A percentile compares a stretch with the other conserved stretches of the same genome.
Conservation (phyloP, 2,113 vertebrate genomes). For the Dendrocopos noguchii region DNA sequence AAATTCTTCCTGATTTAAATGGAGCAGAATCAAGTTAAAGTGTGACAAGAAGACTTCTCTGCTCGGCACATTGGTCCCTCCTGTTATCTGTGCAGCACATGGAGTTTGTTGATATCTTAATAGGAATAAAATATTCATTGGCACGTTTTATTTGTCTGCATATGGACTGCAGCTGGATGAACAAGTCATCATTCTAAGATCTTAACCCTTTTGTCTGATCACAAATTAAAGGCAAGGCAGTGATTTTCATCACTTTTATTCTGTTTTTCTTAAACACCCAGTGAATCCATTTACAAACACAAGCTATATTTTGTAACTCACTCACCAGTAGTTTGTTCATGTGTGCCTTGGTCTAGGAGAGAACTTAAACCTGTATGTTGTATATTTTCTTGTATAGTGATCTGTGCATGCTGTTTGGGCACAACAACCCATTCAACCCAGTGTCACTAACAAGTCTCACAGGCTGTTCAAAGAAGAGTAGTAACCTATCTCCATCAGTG, state of each 20-base stretch:
- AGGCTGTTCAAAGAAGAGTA: not conserved
- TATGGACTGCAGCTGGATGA: conserved; percentile 56
- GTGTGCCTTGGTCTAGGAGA: not conserved
- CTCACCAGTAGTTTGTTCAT: not conserved
- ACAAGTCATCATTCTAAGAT: not conserved
- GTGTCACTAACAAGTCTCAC: not conserved
- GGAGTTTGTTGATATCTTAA: conserved; percentile 40
- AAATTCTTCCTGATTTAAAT: conserved; percentile 9
- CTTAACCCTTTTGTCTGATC: conserved; percentile 33
- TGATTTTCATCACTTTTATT: conserved; percentile 45
- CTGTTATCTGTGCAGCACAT: conserved; percentile 32
- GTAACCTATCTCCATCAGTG: not conserved
- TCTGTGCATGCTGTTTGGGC: not conserved
- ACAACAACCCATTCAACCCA: not conserved
- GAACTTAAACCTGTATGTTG: not conserved
- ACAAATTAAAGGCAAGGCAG: conserved; percentile 31
- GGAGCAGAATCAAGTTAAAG: not conserved
- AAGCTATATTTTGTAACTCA: not conserved
- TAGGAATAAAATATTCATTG: conserved; percentile 40
- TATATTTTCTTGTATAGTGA: not conserved
- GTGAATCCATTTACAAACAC: not conserved
- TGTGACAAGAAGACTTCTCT: not conserved
- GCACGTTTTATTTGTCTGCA: conserved; percentile 43
- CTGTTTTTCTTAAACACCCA: conserved; percentile 10
- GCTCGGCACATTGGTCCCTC: not conserved